phyloP scores from a whole-genome alignment of 2,888 invertebrate genomes.

The Notodromas monacha region DNA sequence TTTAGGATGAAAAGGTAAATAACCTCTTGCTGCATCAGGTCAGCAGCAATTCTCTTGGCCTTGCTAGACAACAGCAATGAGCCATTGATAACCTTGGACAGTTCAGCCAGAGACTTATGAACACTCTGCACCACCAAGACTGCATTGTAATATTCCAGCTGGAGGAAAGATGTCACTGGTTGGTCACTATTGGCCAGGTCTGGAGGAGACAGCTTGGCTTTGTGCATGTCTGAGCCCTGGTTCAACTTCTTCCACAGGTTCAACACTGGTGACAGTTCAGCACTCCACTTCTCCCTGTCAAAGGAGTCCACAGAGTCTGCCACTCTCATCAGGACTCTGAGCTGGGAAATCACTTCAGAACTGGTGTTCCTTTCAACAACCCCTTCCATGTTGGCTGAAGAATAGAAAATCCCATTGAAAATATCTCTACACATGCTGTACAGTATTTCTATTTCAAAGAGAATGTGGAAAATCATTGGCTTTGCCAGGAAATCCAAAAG shows the following conservation, averaged over 20 bases:
- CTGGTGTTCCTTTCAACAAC: conserved; percentile 41
- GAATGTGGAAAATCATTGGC: too few relatives aligned
- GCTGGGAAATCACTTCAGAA: conserved; percentile 24
- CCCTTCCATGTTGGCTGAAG: conserved; percentile 46
- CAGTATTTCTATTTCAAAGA: too few relatives aligned
- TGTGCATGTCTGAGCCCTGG: conserved; percentile 15
- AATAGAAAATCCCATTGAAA: too few relatives aligned
- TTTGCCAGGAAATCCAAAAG: too few relatives aligned
- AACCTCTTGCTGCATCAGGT: conserved; percentile 10
- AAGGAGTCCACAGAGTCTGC: conserved; percentile 18
- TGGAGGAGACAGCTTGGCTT: conserved; percentile 12
- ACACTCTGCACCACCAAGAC: conserved; percentile 26
- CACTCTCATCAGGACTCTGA: conserved; percentile 21
- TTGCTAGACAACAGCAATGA: conserved; percentile 20
- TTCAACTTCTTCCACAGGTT: conserved; percentile 47
- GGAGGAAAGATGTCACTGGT: conserved; percentile 26
- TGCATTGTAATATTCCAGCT: conserved; percentile 26
- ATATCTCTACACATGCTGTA: too few relatives aligned
- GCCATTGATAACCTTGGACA: conserved; percentile 27
- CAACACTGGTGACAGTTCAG: conserved; percentile 31
- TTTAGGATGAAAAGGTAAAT: too few relatives aligned
- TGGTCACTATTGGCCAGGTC: conserved; percentile 14
- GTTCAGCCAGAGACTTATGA: conserved; percentile 23
- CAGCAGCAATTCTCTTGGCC: conserved; percentile 18
- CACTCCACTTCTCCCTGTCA: conserved; percentile 23